Evolutionary conservation across 2,888 invertebrate genomes (phyloP), one percentile per base, ranked within the genome.

Genomic region (Hirtodrosophila trivittata): DNA sequence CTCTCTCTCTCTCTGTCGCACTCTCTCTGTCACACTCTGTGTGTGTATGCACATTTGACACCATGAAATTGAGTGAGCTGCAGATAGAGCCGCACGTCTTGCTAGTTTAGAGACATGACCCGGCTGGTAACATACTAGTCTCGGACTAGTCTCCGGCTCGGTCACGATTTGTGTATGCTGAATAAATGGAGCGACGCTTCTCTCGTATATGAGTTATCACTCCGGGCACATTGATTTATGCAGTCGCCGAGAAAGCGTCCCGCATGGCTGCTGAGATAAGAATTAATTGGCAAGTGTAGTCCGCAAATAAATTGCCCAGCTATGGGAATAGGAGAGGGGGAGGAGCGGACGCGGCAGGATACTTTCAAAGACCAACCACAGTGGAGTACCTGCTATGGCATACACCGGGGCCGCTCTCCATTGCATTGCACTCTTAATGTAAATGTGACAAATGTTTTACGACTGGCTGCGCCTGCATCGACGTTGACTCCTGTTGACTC

Each of bases 361-460:
- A 9, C n/a, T 4, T 13, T 21, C n/a, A 6, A 39, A 21, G 38
- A 14, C 18, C 18, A 18, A 21, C 38, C 25, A 39, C 25, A 39
- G 39, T 25, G n/a, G 39, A 39, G 39, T 25, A 8, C 10, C 35
- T 16, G 18, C 18, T 52, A 35, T 30, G 14, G 30, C 42, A 35
- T 32, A 41, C 54, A 43, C 33, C 26, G 55, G 10, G 21, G 28
- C 16, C 32, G 16, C 37, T 37, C 38, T 46, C 47, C 42, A 41
- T 28, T 62, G 52, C 46, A 47, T 52, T 67, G 70, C 84, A 21
- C 18, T 80, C 77, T 82, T 84, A 82, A 82, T 82, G 82, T 66
- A 77, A 82, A 82, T 86, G 87, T 86, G 87, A 82, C 82, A 86
- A 82, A 82, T 82, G 87, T 77, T 84, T 81, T 81, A 86, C 87